Percentiles rank a stretch among this genome's conserved stretches.
Evolutionary conservation across 2,888 invertebrate species (phyloP).

Genomic region (Pterostichus madidus): DNA sequence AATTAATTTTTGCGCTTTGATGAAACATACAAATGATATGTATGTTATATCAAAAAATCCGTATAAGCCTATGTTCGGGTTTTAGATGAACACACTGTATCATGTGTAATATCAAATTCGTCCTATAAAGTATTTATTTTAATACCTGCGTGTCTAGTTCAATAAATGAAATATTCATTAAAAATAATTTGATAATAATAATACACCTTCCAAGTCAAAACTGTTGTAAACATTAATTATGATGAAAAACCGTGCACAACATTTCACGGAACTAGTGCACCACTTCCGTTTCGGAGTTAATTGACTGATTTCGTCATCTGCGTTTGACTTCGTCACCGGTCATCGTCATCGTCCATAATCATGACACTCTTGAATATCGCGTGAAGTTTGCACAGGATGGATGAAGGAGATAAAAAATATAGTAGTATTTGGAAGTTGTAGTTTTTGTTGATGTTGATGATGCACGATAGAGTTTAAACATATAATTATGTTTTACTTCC

Average conservation of each 20-base stretch:
- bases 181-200: no score
- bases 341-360: neutral
- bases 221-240: neutral
- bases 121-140: no score
- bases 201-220: no score
- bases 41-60: no score
- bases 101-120: no score
- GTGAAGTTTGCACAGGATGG: constrained; percentile 5
- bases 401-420: neutral
- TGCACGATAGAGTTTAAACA: constrained; percentile 6
- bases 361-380: neutral
- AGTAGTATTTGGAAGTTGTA: constrained; percentile 3
- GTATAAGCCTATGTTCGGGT: no score
- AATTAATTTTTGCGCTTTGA: no score
- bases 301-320: no score
- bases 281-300: neutral
- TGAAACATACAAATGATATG: no score
- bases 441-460: constrained; percentile 3
- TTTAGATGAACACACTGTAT: no score
- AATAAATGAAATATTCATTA: no score
- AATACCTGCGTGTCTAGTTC: no score
- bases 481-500: constrained; percentile 9
- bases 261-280: neutral
- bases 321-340: neutral
- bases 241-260: neutral